Base-by-base conservation (phyloP, 1,140 invertebrate species). In the Drosophila parvula region DNA sequence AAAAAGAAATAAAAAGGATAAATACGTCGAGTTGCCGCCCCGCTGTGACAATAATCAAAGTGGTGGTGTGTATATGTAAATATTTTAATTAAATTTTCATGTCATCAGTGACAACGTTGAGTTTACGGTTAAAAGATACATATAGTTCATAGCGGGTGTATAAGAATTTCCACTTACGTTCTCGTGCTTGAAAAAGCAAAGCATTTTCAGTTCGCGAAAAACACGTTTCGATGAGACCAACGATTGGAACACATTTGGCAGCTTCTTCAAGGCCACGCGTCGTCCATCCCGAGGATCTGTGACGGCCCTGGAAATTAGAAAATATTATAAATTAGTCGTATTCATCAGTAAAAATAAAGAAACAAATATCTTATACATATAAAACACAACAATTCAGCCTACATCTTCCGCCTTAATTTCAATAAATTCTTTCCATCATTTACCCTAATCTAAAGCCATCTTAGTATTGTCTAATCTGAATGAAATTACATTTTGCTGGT, bases 211-310 rank as follows among this genome's bases (percentile, higher is more conserved):
- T 94, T 99, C 99, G 78, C 99, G 95, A 93, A 99, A 99, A 69
- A 99, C 99, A 90, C 99, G 95, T 93, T 99, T 99, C 91, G 97
- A 97, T 79, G 98, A 99, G 81, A 99, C 98, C 85, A 99, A 95
- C 92, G 98, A 99, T 94, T 99, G 99, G 95, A 99, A 99, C 92
- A 99, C 98, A 94, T 99, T 99, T 79, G 99, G 98, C 95, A 99
- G 96, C 94, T 99, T 99, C 94, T 99, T 99, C 63, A 99, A 95
- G 53, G 99, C 99, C 74, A 99, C 98, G 91, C 98, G 94, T 92
- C 98, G 96, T 62, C 98, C 98, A 94, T 99, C 98, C 81, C 99
- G 95, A n/a, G 99, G 99, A 95, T 99, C 99, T 89, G 98, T 99
- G 79, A 99, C 98, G 74, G 98, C 98, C 98, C 98, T 99, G 95